These are phyloP conservation scores for Lysandra coridon DNA, from an alignment of 2,888 invertebrate genomes.

Conservation along the genomic window DNA sequence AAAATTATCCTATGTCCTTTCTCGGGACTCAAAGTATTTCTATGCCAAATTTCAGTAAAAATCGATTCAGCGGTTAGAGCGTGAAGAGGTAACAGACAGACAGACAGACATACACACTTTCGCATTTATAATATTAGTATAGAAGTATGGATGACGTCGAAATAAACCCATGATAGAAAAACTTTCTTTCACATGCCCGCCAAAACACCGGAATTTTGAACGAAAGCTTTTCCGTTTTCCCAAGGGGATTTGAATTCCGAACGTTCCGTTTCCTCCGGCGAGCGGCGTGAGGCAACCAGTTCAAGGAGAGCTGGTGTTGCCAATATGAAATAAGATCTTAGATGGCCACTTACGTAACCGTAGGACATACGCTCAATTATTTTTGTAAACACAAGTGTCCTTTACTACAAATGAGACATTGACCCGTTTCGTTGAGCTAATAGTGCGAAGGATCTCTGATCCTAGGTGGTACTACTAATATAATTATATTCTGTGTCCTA, in stretches of 20 bases:
- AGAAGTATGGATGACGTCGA: too few species aligned
- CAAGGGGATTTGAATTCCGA: constrained; percentile 20
- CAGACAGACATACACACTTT: too few species aligned
- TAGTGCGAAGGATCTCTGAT: not conserved
- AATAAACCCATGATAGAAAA: too few species aligned
- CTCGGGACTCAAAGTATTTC: too few species aligned
- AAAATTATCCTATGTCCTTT: too few species aligned
- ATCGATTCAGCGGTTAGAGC: too few species aligned
- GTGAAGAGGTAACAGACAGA: too few species aligned
- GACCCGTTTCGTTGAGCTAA: not conserved
- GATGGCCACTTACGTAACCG: constrained; percentile 39
- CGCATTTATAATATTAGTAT: too few species aligned
- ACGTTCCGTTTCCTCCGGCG: constrained; percentile 50
- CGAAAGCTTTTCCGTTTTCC: constrained; percentile 15
- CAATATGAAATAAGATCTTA: constrained; percentile 45
- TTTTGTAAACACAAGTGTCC: constrained; percentile 27
- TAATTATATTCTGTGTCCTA: too few species aligned
- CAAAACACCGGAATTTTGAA: not conserved
- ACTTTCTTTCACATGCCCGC: too few species aligned
- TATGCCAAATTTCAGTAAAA: too few species aligned
- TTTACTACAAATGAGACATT: constrained; percentile 8
- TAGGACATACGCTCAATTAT: constrained; percentile 26
- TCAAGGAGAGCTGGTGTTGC: constrained; percentile 53
- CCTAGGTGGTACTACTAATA: too few species aligned
- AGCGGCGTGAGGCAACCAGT: constrained; percentile 49